A percentile compares a stretch with the other conserved stretches of the same genome.
phyloP scores from a whole-genome alignment of 2,888 invertebrate genomes.

The Nysson spinosus region DNA sequence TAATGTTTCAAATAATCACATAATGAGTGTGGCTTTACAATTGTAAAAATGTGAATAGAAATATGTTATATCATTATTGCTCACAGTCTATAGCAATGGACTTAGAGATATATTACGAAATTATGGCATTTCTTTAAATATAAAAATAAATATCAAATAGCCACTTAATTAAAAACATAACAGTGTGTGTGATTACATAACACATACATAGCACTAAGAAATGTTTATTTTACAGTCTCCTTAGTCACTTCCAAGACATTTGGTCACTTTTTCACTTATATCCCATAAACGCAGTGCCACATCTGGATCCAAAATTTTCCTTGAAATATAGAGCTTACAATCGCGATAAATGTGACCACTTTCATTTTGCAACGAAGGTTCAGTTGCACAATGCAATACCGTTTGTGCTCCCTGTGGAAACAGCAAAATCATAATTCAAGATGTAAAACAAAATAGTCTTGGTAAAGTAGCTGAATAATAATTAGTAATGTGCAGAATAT shows the following conservation, averaged over 20 bases:
- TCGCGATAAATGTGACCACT: slow-evolving; percentile 88
- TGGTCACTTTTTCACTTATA: slow-evolving; percentile 81
- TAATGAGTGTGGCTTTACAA: slow-evolving; percentile 12
- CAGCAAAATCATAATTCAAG: slow-evolving; percentile 22
- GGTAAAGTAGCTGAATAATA: no score
- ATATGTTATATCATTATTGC: slow-evolving; percentile 29
- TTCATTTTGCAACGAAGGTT: slow-evolving; percentile 80
- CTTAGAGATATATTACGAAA: slow-evolving; percentile 8
- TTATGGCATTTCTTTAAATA: slow-evolving; percentile 33
- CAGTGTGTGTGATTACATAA: slow-evolving; percentile 7
- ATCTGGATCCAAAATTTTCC: slow-evolving; percentile 81
- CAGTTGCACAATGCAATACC: slow-evolving; percentile 87
- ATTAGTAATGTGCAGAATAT: no score
- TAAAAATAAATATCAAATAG: slow-evolving; percentile 48
- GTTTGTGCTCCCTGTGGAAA: slow-evolving; percentile 87
- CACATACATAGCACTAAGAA: slow-evolving; percentile 11
- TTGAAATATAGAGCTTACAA: slow-evolving; percentile 83
- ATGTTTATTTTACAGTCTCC: slow-evolving; percentile 43
- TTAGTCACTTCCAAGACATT: no score
- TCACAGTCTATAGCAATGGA: slow-evolving; percentile 20
- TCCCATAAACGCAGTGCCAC: slow-evolving; percentile 85
- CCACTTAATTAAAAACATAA: slow-evolving; percentile 25
- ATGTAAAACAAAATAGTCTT: not conserved
- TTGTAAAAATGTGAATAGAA: slow-evolving; percentile 27
- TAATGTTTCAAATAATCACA: slow-evolving; percentile 25